These are phyloP conservation scores for Oxyscelio sp. DNA, from an alignment of 2,888 invertebrate species.

Conservation along the genomic window DNA sequence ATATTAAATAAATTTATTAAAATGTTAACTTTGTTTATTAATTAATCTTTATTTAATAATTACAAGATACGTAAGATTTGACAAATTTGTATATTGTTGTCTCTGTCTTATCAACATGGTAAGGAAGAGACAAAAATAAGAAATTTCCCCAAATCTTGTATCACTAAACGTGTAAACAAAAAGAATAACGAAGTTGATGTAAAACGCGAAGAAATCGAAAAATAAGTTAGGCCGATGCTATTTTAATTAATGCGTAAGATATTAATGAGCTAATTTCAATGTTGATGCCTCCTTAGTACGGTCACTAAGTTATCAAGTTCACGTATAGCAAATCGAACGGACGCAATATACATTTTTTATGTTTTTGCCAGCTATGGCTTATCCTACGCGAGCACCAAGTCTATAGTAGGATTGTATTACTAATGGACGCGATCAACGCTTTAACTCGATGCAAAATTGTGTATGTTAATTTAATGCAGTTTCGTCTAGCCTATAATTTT, in stretches of 20 bases:
- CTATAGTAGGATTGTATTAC: slow-evolving; percentile 54
- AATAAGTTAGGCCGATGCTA: slow-evolving; percentile 1
- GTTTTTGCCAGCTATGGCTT: slow-evolving; percentile 63
- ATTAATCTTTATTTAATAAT: too few species aligned
- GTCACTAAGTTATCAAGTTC: slow-evolving; percentile 72
- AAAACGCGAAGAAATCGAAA: slow-evolving; percentile 9
- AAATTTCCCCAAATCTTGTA: too few species aligned
- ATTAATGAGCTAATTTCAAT: slow-evolving; percentile 67
- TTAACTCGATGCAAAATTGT: slow-evolving; percentile 34
- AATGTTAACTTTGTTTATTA: too few species aligned
- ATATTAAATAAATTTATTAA: too few species aligned
- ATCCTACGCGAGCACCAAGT: slow-evolving; percentile 43
- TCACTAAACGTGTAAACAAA: too few species aligned
- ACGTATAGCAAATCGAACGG: slow-evolving; percentile 74
- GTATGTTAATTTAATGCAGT: slow-evolving; percentile 50
- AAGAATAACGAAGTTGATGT: too few species aligned
- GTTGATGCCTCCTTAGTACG: slow-evolving; percentile 64
- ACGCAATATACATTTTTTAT: slow-evolving; percentile 72
- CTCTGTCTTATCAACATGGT: too few species aligned
- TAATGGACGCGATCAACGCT: slow-evolving; percentile 30
- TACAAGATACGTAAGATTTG: too few species aligned
- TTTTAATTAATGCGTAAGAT: slow-evolving; percentile 59
- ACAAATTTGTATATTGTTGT: too few species aligned
- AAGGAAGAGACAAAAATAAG: too few species aligned
- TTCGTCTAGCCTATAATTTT: slow-evolving; percentile 40